Conservation (phyloP, 2,888 invertebrate genomes). For the Acanthopleura granulata region DNA sequence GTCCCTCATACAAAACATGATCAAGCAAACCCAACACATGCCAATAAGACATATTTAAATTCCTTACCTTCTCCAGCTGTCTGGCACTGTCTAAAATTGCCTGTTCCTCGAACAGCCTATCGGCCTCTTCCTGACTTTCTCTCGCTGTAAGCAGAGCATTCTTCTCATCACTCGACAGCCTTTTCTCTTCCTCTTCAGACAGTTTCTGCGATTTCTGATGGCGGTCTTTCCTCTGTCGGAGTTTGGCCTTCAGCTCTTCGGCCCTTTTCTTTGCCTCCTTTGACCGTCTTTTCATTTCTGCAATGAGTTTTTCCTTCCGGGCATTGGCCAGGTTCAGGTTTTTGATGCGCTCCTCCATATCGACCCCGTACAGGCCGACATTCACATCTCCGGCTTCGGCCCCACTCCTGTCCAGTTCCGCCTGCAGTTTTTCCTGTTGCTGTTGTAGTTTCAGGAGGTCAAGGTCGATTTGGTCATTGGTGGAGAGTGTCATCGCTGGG, state of each 20-base stretch:
- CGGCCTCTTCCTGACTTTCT: conserved; percentile 53
- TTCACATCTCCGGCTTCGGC: conserved; percentile 18
- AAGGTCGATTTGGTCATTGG: conserved; percentile 54
- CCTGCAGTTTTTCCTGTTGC: conserved; percentile 55
- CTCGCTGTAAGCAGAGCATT: conserved; percentile 39
- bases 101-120: conserved; percentile 53
- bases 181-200: conserved; percentile 41
- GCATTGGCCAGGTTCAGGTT: conserved; percentile 39
- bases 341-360: conserved; percentile 43
- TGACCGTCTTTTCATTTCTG: conserved; percentile 31
- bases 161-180: conserved; percentile 49
- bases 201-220: conserved; percentile 20
- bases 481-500: conserved; percentile 50
- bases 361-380: conserved; percentile 33
- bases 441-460: conserved; percentile 51
- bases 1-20: no score
- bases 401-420: conserved; percentile 42
- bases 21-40: no score
- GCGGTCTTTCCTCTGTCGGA: conserved; percentile 33
- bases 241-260: conserved; percentile 40
- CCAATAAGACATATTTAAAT: no score
- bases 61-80: conserved; percentile 50
- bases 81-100: conserved; percentile 50
- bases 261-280: conserved; percentile 38
- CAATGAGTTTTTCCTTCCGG: conserved; percentile 39